Conservation (phyloP, 2,888 invertebrate species). For the Ophonus ardosiacus region DNA sequence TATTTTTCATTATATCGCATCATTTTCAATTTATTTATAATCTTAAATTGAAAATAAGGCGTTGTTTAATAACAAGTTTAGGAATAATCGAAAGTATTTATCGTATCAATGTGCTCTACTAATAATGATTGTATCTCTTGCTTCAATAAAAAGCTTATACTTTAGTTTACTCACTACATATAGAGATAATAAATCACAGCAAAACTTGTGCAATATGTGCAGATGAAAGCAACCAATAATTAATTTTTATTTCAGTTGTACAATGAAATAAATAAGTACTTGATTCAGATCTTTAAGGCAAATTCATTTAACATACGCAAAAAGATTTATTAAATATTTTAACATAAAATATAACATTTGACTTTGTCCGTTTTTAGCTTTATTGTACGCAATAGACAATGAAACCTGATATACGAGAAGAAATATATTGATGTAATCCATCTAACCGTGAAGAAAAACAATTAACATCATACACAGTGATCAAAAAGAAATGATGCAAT, state of each 20-base stretch:
- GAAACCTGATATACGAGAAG: no score
- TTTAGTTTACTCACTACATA: slow-evolving; percentile 46
- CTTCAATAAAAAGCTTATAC: slow-evolving; percentile 45
- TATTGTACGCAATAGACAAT: no score
- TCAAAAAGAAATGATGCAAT: no score
- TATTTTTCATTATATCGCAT: background rate
- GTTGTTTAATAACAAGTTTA: background rate
- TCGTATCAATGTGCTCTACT: slow-evolving; percentile 16
- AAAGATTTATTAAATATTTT: no score
- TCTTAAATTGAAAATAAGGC: background rate
- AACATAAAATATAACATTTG: no score
- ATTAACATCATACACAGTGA: no score
- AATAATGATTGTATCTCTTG: slow-evolving; percentile 37
- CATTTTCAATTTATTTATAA: background rate
- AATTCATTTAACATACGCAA: background rate
- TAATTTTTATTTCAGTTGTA: background rate
- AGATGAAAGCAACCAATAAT: slow-evolving; percentile 15
- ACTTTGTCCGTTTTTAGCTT: no score
- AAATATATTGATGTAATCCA: no score
- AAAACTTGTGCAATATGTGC: slow-evolving; percentile 48
- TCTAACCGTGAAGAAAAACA: no score
- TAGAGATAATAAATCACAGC: slow-evolving; percentile 56
- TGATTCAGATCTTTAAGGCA: background rate
- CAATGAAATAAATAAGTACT: slow-evolving; percentile 27
- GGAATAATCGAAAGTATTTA: background rate